Evolutionary conservation across 2,113 vertebrate species (phyloP).

Genomic region (Emydura subglobosa): DNA sequence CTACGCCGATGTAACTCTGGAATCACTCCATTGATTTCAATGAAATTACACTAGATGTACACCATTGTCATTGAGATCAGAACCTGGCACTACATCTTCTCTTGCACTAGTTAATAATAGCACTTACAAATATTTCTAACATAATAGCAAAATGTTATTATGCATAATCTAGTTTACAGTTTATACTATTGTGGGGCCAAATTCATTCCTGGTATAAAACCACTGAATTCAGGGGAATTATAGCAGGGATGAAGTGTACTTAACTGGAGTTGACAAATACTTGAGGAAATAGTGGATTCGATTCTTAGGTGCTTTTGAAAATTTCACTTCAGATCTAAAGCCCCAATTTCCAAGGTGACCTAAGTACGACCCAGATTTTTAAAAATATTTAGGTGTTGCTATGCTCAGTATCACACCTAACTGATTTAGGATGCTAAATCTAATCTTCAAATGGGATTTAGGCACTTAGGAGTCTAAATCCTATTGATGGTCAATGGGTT

Average conservation of each 20-base stretch:
- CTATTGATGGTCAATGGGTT: neutral
- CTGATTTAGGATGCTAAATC: neutral
- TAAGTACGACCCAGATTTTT: neutral
- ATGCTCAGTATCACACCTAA: no score
- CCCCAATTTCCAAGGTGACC: neutral
- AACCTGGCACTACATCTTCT: no score
- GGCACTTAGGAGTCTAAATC: neutral
- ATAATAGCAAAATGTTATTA: no score
- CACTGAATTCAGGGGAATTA: neutral
- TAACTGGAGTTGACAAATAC: neutral
- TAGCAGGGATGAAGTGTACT: neutral
- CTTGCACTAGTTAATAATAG: no score
- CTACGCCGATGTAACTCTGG: no score
- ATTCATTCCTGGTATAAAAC: neutral
- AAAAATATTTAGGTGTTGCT: neutral
- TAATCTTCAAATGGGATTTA: neutral
- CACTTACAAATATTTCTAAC: no score
- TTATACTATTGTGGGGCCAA: neutral
- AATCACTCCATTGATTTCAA: no score
- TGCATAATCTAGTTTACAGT: no score
- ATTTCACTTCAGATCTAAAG: neutral
- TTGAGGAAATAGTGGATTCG: neutral
- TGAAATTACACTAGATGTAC: no score
- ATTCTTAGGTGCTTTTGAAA: neutral
- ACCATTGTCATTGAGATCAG: no score